A percentile compares a stretch with the other conserved stretches of the same genome.
These are phyloP conservation scores for Drosophila ezoana DNA, from an alignment of 2,888 invertebrate species.

Conservation along the genomic window DNA sequence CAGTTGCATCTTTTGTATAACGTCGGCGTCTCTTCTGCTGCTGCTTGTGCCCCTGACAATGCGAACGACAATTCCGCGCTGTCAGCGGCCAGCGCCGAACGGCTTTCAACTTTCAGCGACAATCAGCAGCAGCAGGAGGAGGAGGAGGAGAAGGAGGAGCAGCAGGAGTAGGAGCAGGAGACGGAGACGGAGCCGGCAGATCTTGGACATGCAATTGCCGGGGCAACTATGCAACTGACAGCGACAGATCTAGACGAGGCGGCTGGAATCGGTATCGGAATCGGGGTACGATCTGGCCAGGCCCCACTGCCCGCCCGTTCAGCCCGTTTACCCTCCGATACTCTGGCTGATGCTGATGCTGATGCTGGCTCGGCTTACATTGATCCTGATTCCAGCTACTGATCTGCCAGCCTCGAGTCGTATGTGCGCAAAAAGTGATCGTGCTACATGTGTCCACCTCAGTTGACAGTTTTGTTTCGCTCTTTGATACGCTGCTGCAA, in stretches of 20 bases:
- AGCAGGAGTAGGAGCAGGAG: neutral
- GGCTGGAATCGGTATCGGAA: conserved; percentile 40
- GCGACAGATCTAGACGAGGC: conserved; percentile 82
- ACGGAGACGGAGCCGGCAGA: conserved; percentile 16
- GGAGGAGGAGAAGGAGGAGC: conserved; percentile 3
- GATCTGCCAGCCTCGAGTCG: conserved; percentile 53
- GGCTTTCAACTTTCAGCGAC: conserved; percentile 77
- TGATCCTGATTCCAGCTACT: conserved; percentile 78
- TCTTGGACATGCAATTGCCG: conserved; percentile 79
- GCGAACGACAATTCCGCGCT: conserved; percentile 81
- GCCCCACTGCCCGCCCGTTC: conserved; percentile 2
- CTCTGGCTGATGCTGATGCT: conserved; percentile 18
- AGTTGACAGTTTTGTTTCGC: conserved; percentile 81
- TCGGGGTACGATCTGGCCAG: conserved; percentile 43
- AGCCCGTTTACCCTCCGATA: conserved; percentile 17
- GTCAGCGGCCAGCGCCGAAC: conserved; percentile 72
- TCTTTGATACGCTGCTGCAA: conserved; percentile 66
- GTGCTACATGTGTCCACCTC: conserved; percentile 76
- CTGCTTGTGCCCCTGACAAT: conserved; percentile 60
- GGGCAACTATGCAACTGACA: conserved; percentile 78
- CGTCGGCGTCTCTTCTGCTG: conserved; percentile 53
- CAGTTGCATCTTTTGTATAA: conserved; percentile 80
- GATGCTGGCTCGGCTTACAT: conserved; percentile 63
- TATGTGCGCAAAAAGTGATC: conserved; percentile 64
- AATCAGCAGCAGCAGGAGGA: conserved; percentile 43